These are phyloP conservation scores for Tetanocera ferruginea DNA, from an alignment of 2,888 invertebrate species.

Conservation along the genomic window DNA sequence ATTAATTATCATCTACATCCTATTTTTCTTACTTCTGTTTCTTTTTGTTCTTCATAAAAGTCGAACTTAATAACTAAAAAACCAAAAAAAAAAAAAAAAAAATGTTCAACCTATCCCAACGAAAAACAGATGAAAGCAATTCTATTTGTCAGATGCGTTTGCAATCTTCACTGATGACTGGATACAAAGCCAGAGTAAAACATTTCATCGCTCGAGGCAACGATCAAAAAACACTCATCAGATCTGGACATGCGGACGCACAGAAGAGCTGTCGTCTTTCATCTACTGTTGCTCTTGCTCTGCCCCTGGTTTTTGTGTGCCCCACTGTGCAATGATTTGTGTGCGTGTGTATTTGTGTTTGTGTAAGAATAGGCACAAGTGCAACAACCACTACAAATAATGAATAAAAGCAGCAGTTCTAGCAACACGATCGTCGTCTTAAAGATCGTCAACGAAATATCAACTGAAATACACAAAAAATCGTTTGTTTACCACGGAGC, in stretches of 20 bases:
- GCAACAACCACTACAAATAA: neutral
- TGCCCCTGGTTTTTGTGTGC: neutral
- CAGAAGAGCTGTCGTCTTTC: neutral
- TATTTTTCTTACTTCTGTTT: no score
- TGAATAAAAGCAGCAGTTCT: neutral
- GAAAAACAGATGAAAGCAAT: neutral
- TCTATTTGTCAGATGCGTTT: neutral
- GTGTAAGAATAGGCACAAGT: neutral
- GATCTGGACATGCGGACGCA: neutral
- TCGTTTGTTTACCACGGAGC: slow-evolving; percentile 32
- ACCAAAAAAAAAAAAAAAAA: no score
- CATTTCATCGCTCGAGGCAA: neutral
- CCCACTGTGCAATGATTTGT: neutral
- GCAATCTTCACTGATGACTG: neutral
- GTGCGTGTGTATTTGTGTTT: neutral
- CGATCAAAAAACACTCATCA: slow-evolving; percentile 19
- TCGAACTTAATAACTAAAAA: no score
- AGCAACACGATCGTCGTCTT: neutral
- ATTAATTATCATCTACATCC: no score
- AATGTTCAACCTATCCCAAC: neutral
- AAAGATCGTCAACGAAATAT: neutral
- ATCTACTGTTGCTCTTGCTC: neutral
- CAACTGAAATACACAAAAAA: slow-evolving; percentile 29
- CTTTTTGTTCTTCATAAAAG: no score
- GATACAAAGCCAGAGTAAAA: neutral